Conservation (phyloP, 2,888 invertebrate genomes). For the Eustalomyia histrio region DNA sequence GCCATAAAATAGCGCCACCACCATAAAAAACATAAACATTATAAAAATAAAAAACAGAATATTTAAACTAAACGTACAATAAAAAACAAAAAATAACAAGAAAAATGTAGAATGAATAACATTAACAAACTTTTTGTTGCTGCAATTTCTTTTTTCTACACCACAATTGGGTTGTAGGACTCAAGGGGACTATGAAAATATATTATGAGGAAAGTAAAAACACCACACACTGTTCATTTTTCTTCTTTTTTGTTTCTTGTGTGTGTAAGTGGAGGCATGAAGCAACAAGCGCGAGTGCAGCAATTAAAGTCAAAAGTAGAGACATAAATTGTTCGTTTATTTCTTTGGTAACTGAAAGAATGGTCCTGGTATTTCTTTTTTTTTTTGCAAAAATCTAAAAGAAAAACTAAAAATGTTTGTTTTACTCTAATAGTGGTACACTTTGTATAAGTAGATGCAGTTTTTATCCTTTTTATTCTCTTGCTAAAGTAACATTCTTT, state of each 20-base stretch:
- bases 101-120: constrained; percentile 55
- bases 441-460: neutral
- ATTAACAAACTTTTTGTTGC: constrained; percentile 50
- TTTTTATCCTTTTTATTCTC: constrained; percentile 13
- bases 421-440: too few species aligned
- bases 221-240: neutral
- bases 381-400: neutral
- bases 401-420: too few species aligned
- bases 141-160: constrained; percentile 12
- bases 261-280: constrained; percentile 21
- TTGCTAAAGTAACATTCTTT: constrained; percentile 35
- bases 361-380: constrained; percentile 32
- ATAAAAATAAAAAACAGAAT: constrained; percentile 18
- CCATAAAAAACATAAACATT: constrained; percentile 43
- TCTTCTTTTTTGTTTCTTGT: too few species aligned
- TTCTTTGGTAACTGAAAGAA: constrained; percentile 36
- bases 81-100: constrained; percentile 34
- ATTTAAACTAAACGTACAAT: constrained; percentile 26
- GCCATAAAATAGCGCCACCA: constrained; percentile 46
- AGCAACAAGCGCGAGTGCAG: constrained; percentile 61
- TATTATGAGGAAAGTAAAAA: constrained; percentile 2
- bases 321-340: constrained; percentile 63
- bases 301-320: constrained; percentile 65
- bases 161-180: constrained; percentile 30
- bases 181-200: constrained; percentile 48